These are phyloP conservation scores for Belonocnema kinseyi DNA, from an alignment of 1,140 invertebrate species.

Conservation along the genomic window DNA sequence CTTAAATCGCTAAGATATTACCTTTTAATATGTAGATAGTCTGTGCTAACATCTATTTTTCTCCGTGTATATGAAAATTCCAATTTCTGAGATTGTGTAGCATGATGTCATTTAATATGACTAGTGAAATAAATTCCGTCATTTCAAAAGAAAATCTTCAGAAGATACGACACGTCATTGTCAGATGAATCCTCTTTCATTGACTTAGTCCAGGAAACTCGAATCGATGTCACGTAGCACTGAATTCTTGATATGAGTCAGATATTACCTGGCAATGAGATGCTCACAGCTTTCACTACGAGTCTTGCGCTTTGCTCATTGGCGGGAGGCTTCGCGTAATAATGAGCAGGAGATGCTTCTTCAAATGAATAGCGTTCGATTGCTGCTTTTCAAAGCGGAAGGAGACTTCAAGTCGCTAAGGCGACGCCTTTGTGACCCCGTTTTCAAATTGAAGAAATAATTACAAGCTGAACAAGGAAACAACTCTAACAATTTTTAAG, in stretches of 20 bases:
- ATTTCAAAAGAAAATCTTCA: too few relatives aligned
- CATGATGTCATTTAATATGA: too few relatives aligned
- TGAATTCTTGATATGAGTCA: not conserved
- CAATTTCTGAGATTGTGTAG: too few relatives aligned
- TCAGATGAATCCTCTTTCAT: too few relatives aligned
- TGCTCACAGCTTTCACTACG: not conserved
- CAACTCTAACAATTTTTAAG: not conserved
- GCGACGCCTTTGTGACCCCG: not conserved
- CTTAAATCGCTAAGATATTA: too few relatives aligned
- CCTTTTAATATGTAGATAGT: too few relatives aligned
- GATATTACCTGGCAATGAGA: not conserved
- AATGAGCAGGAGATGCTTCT: not conserved
- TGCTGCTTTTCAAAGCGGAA: constrained; percentile 19
- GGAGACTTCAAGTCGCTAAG: constrained; percentile 7
- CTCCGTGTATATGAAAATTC: too few relatives aligned
- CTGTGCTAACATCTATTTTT: too few relatives aligned
- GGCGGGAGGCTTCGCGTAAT: not conserved
- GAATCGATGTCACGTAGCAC: too few relatives aligned
- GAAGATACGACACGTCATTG: too few relatives aligned
- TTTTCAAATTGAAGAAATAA: constrained; percentile 14
- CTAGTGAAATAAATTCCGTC: too few relatives aligned
- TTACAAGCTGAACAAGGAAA: not conserved
- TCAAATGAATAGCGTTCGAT: not conserved
- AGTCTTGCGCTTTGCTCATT: not conserved
- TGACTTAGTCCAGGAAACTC: too few relatives aligned